Conservation (phyloP, 53 echinoderm and acorn worm species). For the Crossaster papposus region DNA sequence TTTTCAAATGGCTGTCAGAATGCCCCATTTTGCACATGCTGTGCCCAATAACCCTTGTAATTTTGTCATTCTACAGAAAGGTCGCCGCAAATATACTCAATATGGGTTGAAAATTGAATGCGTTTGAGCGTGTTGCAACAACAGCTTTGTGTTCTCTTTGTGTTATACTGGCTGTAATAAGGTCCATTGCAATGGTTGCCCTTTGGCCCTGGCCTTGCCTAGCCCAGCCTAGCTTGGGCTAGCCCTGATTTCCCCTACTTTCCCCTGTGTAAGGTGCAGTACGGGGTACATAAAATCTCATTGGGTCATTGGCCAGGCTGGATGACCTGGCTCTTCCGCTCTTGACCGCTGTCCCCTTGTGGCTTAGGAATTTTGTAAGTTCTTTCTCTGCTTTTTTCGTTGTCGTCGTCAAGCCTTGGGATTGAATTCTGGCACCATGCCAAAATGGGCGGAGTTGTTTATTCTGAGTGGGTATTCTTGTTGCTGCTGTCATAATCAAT, state of each 20-base stretch:
- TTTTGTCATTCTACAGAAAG: too few species aligned
- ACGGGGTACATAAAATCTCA: too few species aligned
- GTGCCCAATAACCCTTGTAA: too few species aligned
- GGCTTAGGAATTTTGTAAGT: conserved; percentile 5
- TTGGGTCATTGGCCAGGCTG: background rate
- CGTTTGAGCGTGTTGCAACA: too few species aligned
- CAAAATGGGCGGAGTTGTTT: conserved; percentile 33
- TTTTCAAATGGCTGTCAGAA: too few species aligned
- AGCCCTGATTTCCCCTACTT: background rate
- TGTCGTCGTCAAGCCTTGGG: background rate
- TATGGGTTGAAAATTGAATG: too few species aligned
- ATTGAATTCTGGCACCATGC: conserved; percentile 28
- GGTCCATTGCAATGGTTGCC: background rate
- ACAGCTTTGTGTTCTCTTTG: background rate
- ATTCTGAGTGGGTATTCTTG: background rate
- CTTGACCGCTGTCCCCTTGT: conserved; percentile 1
- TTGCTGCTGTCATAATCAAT: conserved; percentile 10
- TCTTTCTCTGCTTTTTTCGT: background rate
- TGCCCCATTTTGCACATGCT: too few species aligned
- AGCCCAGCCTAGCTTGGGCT: background rate
- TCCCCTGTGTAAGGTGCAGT: too few species aligned
- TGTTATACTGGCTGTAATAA: background rate
- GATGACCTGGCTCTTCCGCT: background rate
- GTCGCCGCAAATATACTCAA: too few species aligned
- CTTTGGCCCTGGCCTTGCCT: background rate